phyloP scores from a whole-genome alignment of 2,888 invertebrate genomes.

The Spicauda simplicius region DNA sequence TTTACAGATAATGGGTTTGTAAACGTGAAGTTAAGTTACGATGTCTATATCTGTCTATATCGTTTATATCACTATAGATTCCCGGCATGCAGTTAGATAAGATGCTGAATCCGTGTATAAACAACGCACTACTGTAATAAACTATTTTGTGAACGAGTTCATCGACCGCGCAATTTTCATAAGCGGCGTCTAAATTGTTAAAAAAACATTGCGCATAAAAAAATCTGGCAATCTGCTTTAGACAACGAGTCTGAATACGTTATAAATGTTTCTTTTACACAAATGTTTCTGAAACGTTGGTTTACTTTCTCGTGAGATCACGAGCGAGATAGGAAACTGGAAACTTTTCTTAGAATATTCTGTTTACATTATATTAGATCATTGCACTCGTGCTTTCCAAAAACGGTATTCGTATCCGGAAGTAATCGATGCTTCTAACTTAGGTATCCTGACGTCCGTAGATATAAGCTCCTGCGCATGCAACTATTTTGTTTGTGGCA shows the following conservation, averaged over 20 bases:
- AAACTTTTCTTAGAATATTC: conserved; percentile 6
- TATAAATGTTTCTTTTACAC: conserved; percentile 1
- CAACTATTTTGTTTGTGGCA: too few species aligned
- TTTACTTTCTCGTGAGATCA: conserved; percentile 23
- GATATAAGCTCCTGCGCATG: too few species aligned
- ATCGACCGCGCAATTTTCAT: conserved; percentile 68
- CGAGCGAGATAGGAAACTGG: conserved; percentile 3
- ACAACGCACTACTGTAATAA: conserved; percentile 58
- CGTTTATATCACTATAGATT: neutral
- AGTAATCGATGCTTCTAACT: conserved; percentile 3
- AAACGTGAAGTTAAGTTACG: neutral
- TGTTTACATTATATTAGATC: neutral
- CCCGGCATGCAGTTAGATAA: conserved; percentile 3
- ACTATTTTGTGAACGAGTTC: conserved; percentile 64
- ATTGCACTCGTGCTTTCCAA: conserved; percentile 23
- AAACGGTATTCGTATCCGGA: conserved; percentile 22
- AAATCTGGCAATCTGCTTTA: conserved; percentile 9
- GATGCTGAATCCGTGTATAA: conserved; percentile 49
- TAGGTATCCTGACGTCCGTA: neutral
- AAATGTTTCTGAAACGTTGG: conserved; percentile 14
- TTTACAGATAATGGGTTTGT: neutral
- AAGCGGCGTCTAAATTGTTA: conserved; percentile 59
- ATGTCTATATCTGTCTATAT: too few species aligned
- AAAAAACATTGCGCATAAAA: conserved; percentile 36
- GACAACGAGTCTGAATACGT: conserved; percentile 10